phyloP scores from a whole-genome alignment of 2,113 vertebrate species.

The Eretmochelys imbricata region DNA sequence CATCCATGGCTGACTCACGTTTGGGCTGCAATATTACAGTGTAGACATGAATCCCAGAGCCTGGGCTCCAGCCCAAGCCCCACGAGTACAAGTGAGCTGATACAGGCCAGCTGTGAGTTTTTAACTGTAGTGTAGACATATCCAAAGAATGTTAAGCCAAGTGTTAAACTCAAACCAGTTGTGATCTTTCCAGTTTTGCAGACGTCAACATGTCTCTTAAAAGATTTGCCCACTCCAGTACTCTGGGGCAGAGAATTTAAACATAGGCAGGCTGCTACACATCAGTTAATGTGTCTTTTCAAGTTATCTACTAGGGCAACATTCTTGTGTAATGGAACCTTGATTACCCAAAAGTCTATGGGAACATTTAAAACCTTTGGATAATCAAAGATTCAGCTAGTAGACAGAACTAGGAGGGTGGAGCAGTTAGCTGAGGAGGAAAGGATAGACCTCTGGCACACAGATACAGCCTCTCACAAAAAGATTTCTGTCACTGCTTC shows the following conservation, averaged over 20 bases:
- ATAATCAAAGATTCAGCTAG: background rate
- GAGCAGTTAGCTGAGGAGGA: background rate
- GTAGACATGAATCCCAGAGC: too few species aligned
- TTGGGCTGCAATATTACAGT: too few species aligned
- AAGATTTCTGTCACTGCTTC: background rate
- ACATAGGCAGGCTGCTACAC: background rate
- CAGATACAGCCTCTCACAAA: background rate
- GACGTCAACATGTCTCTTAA: background rate
- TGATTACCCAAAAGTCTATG: background rate
- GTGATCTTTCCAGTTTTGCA: too few species aligned
- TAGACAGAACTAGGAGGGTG: background rate
- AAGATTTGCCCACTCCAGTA: background rate
- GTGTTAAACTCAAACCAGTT: too few species aligned
- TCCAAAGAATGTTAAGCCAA: too few species aligned
- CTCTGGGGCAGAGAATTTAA: accelerated
- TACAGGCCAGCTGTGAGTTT: too few species aligned
- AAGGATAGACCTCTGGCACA: background rate
- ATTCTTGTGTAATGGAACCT: background rate
- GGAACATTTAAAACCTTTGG: background rate
- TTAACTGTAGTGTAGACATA: too few species aligned
- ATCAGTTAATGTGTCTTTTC: background rate
- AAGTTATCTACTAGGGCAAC: background rate
- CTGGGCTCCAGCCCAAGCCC: too few species aligned
- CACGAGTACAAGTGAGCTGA: too few species aligned
- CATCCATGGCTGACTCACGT: too few species aligned